A percentile compares a stretch with the other conserved stretches of the same genome.
Conservation (phyloP, 1,140 invertebrate genomes). For the Drosophila ohnishii region DNA sequence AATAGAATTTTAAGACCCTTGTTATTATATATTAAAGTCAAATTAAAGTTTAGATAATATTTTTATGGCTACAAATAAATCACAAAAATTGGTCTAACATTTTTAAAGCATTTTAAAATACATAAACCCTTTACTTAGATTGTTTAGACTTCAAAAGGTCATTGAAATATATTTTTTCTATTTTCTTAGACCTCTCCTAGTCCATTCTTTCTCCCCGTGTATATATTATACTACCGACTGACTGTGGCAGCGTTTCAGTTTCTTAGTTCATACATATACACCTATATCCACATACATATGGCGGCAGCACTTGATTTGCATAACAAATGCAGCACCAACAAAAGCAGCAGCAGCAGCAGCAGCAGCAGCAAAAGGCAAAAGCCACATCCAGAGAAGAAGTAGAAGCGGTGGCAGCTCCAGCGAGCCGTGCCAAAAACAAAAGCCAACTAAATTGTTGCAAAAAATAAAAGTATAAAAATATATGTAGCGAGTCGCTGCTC, state of each 20-base stretch:
- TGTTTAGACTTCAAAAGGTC: too few relatives aligned
- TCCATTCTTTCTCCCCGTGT: slow-evolving; percentile 6
- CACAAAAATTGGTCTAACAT: neutral
- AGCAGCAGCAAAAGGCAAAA: slow-evolving; percentile 28
- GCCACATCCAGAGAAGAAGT: slow-evolving; percentile 36
- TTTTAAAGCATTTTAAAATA: neutral
- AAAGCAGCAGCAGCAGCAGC: slow-evolving; percentile 17
- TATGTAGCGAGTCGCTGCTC: slow-evolving; percentile 40
- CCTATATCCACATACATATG: slow-evolving; percentile 48
- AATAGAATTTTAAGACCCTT: too few relatives aligned
- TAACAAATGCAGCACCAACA: slow-evolving; percentile 71
- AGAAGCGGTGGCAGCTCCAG: slow-evolving; percentile 28
- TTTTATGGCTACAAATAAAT: neutral
- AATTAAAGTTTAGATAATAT: neutral
- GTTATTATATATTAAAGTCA: neutral
- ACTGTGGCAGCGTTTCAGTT: slow-evolving; percentile 53
- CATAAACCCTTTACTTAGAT: neutral
- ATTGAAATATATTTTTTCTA: neutral
- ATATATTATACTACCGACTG: slow-evolving; percentile 23
- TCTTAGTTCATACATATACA: slow-evolving; percentile 47
- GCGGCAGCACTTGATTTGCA: slow-evolving; percentile 80
- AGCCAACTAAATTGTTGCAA: slow-evolving; percentile 47
- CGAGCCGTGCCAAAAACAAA: slow-evolving; percentile 44
- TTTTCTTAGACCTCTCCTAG: neutral
- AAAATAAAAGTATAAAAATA: slow-evolving; percentile 14